A percentile compares a stretch with the other conserved stretches of the same genome.
These are phyloP conservation scores for Sebastes kiyomatsui DNA, from an alignment of 2,797 vertebrate species.

Conservation along the genomic window DNA sequence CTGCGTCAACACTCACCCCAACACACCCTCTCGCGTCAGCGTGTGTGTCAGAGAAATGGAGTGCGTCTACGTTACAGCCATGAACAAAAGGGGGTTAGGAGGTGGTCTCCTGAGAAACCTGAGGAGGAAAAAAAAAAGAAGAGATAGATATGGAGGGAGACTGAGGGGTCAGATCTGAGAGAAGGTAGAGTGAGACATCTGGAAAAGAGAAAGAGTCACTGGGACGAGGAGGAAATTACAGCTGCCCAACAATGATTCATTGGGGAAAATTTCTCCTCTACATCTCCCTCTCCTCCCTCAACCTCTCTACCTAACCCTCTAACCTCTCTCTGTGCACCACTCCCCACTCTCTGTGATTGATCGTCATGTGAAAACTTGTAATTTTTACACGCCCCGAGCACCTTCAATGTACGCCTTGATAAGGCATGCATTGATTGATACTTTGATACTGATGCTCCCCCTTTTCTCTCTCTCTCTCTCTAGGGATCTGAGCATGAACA, in stretches of 20 bases:
- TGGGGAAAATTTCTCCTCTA: constrained; percentile 79
- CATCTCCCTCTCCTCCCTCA: constrained; percentile 67
- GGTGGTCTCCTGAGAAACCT: constrained; percentile 57
- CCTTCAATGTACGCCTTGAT: constrained; percentile 33
- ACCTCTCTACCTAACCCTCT: constrained; percentile 57
- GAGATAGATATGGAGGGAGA: constrained; percentile 59
- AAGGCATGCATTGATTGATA: constrained; percentile 31
- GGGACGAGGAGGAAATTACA: constrained; percentile 81
- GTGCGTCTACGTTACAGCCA: constrained; percentile 56
- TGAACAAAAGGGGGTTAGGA: constrained; percentile 53
- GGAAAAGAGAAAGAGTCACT: constrained; percentile 78
- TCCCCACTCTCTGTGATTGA: constrained; percentile 50
- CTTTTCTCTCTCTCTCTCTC: constrained; percentile 43
- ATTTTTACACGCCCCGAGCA: constrained; percentile 17
- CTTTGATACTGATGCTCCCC: constrained; percentile 30
- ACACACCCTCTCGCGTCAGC: constrained; percentile 56
- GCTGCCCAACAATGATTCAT: constrained; percentile 84
- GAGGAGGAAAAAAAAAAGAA: constrained; percentile 35
- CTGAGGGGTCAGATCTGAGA: constrained; percentile 73
- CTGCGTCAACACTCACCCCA: constrained; percentile 71
- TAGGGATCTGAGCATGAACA: constrained; percentile 98
- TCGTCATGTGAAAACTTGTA: constrained; percentile 51
- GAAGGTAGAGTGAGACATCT: constrained; percentile 82
- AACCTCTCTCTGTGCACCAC: constrained; percentile 36
- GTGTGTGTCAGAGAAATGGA: constrained; percentile 59